phyloP scores from a whole-genome alignment of 2,797 vertebrate genomes.

The Denticeps clupeoides region DNA sequence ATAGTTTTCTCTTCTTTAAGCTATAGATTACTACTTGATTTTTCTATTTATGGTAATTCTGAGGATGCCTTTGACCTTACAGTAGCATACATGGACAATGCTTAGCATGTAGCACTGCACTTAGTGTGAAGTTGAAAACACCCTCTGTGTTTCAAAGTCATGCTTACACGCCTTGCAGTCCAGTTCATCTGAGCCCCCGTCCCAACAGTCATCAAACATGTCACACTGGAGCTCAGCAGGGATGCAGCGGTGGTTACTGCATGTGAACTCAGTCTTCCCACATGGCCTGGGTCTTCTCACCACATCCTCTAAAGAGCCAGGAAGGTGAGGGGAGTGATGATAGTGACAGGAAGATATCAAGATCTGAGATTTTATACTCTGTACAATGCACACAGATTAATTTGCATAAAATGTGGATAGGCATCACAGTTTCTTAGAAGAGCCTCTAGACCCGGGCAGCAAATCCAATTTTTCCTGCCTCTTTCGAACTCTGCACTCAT shows the following conservation, averaged over 20 bases:
- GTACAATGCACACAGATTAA: too few relatives aligned
- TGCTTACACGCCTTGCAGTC: constrained; percentile 67
- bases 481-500: too few relatives aligned
- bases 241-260: constrained; percentile 64
- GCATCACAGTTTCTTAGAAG: too few relatives aligned
- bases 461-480: too few relatives aligned
- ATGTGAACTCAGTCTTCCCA: constrained; percentile 70
- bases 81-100: background rate
- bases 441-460: too few relatives aligned
- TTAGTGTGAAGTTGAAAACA: too few relatives aligned
- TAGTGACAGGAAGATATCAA: background rate
- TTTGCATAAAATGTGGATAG: too few relatives aligned
- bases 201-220: constrained; percentile 70
- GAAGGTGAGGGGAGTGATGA: background rate
- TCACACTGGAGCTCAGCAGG: constrained; percentile 66
- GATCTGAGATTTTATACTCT: too few relatives aligned
- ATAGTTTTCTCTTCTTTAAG: too few relatives aligned
- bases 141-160: background rate
- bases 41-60: too few relatives aligned
- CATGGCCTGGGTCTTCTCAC: constrained; percentile 51
- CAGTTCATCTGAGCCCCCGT: constrained; percentile 66
- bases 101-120: background rate
- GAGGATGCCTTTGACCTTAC: too few relatives aligned
- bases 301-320: constrained; percentile 41
- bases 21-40: too few relatives aligned